A percentile compares a stretch with the other conserved stretches of the same genome.
These are phyloP conservation scores for Bimastos eiseni DNA, from an alignment of 2,888 invertebrate genomes.

Conservation along the genomic window DNA sequence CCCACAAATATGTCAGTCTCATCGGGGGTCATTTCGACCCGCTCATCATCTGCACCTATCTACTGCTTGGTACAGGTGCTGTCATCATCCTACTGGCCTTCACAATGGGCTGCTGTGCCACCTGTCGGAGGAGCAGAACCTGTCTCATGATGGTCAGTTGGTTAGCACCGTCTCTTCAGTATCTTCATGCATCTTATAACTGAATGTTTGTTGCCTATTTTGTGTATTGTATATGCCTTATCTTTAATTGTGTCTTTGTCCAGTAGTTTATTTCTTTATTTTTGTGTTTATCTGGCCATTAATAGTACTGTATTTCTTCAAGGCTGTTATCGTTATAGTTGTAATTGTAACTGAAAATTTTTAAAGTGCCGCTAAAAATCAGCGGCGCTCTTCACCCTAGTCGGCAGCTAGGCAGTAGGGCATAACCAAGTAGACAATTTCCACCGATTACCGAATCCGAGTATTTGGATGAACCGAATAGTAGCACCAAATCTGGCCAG, in stretches of 20 bases:
- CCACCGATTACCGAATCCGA: too few relatives aligned
- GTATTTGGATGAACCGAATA: too few relatives aligned
- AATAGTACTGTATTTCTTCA: too few relatives aligned
- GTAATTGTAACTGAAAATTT: too few relatives aligned
- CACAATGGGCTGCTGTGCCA: conserved; percentile 74
- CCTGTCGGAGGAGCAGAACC: conserved; percentile 77
- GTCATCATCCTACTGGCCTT: conserved; percentile 75
- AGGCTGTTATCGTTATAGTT: too few relatives aligned
- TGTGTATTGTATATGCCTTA: not conserved
- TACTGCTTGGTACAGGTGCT: conserved; percentile 76
- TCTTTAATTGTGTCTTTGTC: not conserved
- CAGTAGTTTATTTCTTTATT: not conserved
- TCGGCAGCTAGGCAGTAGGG: too few relatives aligned
- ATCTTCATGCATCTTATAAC: not conserved
- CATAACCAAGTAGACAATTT: too few relatives aligned
- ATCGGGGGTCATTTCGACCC: conserved; percentile 71
- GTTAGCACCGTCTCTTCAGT: too few relatives aligned
- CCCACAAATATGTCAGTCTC: conserved; percentile 75
- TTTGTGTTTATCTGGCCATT: too few relatives aligned
- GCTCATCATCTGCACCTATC: conserved; percentile 79
- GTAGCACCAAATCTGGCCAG: too few relatives aligned
- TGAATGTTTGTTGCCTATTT: not conserved
- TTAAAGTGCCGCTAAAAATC: too few relatives aligned
- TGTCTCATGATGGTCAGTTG: conserved; percentile 72
- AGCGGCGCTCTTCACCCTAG: too few relatives aligned